A percentile compares a stretch with the other conserved stretches of the same genome.
phyloP scores from a whole-genome alignment of 1,140 invertebrate genomes.

The Drosophila kurseongensis region DNA sequence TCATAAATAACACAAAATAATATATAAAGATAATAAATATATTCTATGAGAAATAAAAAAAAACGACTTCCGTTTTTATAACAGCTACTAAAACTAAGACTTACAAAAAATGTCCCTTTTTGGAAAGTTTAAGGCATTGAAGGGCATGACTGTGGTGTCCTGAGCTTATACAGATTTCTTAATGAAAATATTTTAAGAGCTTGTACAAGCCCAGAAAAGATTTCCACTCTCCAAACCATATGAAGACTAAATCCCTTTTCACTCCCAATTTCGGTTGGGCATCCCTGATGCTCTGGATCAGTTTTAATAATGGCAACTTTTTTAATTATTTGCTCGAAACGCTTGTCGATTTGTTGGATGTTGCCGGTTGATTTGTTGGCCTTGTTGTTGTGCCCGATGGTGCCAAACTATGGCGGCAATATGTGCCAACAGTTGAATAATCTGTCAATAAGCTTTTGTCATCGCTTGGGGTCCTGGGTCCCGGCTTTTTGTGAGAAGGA shows the following conservation, averaged over 20 bases:
- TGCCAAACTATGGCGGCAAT: slow-evolving; percentile 78
- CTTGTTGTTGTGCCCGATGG: slow-evolving; percentile 49
- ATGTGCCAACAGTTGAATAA: slow-evolving; percentile 82
- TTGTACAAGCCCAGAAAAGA: too few species aligned
- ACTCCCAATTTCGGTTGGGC: neutral
- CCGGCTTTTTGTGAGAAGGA: slow-evolving; percentile 8
- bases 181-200: neutral
- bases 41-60: too few species aligned
- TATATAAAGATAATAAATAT: too few species aligned
- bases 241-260: neutral
- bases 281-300: slow-evolving; percentile 37
- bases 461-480: slow-evolving; percentile 54
- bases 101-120: too few species aligned
- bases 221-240: neutral
- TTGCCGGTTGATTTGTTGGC: slow-evolving; percentile 67
- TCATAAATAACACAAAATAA: too few species aligned
- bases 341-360: slow-evolving; percentile 71
- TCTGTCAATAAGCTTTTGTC: slow-evolving; percentile 82
- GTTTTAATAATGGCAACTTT: slow-evolving; percentile 83
- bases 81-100: too few species aligned
- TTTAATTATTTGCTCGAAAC: slow-evolving; percentile 82
- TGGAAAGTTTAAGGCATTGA: too few species aligned
- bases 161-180: too few species aligned
- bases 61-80: too few species aligned
- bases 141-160: too few species aligned